Percentiles rank a stretch among this genome's conserved stretches.
These are phyloP conservation scores for Potamilus streckersoni DNA, from an alignment of 1,140 invertebrate genomes.

Conservation along the genomic window DNA sequence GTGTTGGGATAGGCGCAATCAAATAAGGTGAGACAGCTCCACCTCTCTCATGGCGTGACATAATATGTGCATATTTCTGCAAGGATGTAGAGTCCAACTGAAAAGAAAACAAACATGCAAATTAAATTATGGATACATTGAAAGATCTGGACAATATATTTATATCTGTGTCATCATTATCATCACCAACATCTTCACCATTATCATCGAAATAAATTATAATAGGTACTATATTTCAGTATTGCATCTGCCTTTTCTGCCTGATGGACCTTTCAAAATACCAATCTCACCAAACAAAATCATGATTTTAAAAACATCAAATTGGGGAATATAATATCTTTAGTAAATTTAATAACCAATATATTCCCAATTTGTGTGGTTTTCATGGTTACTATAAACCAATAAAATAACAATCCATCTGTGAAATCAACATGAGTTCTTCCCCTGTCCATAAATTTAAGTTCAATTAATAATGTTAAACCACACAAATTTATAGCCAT, in stretches of 20 bases:
- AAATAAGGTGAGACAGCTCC: constrained; percentile 52
- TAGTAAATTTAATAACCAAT: neutral
- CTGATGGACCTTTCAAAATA: neutral
- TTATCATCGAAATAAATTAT: no score
- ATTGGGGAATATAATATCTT: neutral
- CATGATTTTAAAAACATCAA: neutral
- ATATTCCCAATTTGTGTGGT: neutral
- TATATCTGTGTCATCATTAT: no score
- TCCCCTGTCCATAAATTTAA: no score
- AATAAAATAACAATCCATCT: neutral
- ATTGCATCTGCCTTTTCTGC: no score
- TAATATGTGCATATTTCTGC: constrained; percentile 53
- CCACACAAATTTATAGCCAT: no score
- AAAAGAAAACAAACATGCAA: constrained; percentile 5
- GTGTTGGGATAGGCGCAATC: constrained; percentile 44
- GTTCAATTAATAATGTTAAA: no score
- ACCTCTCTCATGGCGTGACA: constrained; percentile 50
- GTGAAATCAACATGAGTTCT: no score
- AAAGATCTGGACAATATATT: no score
- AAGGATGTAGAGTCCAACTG: constrained; percentile 59
- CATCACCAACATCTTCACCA: no score
- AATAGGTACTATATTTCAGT: no score
- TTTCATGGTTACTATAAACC: constrained; percentile 1
- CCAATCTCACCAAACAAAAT: neutral
- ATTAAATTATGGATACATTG: no score